phyloP scores from a whole-genome alignment of 2,797 vertebrate species.

The Phoebastria nigripes region DNA sequence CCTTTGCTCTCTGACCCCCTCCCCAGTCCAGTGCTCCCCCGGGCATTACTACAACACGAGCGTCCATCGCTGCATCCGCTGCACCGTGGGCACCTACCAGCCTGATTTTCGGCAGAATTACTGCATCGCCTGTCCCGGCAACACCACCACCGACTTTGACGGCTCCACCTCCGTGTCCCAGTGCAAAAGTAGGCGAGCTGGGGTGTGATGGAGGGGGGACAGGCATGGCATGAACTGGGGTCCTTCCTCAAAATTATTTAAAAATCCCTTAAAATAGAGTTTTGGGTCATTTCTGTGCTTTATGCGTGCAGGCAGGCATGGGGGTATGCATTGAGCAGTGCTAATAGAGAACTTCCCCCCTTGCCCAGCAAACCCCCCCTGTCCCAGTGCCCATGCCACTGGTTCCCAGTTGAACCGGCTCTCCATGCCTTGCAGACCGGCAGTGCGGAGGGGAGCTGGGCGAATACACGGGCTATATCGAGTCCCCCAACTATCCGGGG shows the following conservation, averaged over 20 bases:
- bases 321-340: background rate
- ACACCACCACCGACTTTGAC: constrained; percentile 96
- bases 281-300: background rate
- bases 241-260: background rate
- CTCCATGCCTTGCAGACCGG: constrained; percentile 78
- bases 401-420: background rate
- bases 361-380: background rate
- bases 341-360: background rate
- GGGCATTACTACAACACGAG: constrained; percentile 97
- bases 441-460: constrained; percentile 96
- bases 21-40: constrained; percentile 89
- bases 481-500: constrained; percentile 98
- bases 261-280: background rate
- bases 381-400: accelerated
- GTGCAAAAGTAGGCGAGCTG: constrained; percentile 89
- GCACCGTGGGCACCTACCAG: constrained; percentile 91
- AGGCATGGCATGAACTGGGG: background rate
- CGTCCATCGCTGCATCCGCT: constrained; percentile 94
- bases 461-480: constrained; percentile 95
- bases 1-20: background rate
- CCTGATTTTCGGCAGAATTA: constrained; percentile 96
- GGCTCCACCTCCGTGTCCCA: constrained; percentile 94
- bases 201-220: accelerated
- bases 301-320: background rate
- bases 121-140: constrained; percentile 93